Evolutionary conservation across 2,888 invertebrate species (phyloP), one percentile per base, ranked within the genome.

Genomic region (Masnerella sp.): DNA sequence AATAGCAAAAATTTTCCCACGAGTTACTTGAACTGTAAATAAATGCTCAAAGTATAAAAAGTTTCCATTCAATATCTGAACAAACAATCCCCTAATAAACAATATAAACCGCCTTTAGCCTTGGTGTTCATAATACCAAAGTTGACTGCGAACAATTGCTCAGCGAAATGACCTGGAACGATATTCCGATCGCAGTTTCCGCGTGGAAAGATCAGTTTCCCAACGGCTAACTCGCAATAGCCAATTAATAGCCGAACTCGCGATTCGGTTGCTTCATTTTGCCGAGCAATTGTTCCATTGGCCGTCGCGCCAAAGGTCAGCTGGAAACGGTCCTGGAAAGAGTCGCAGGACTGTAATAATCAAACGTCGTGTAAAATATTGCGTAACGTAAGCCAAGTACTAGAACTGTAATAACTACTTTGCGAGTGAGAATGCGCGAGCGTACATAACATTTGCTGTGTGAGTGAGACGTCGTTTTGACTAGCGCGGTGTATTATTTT

Each of bases 341-440:
- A 20, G n/a, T 12, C 20, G 11, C 32, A 45, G 45, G 11, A 45
- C 18, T 58, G 17, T 42, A 17, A 42, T 20, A 56, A 67, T 67
- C 40, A 47, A 67, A 67, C 34, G 25, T 17, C 15, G 14, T 67
- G 51, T 67, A 67, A 58, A 51, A 58, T 67, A 67, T 38, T 42
- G 34, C 40, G 15, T 62, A 62, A 43, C 9, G 0, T 34, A 17
- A 64, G 22, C 17, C 36, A 18, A 45, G 45, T 38, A 54, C 45
- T 20, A 45, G 11, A 40, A 30, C 8, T 28, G 5, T 34, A 51
- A 67, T 34, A 18, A 51, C 28, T 67, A 49, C 30, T 49, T 43
- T 20, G 12, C 52, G 9, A 68, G 22, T 59, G 59, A 43, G 51
- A 36, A 28, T 59, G 68, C 32, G 12, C 5, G 40, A 36, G 36